Conservation (phyloP, 2,888 invertebrate species). For the Heterodera filipjevi region DNA sequence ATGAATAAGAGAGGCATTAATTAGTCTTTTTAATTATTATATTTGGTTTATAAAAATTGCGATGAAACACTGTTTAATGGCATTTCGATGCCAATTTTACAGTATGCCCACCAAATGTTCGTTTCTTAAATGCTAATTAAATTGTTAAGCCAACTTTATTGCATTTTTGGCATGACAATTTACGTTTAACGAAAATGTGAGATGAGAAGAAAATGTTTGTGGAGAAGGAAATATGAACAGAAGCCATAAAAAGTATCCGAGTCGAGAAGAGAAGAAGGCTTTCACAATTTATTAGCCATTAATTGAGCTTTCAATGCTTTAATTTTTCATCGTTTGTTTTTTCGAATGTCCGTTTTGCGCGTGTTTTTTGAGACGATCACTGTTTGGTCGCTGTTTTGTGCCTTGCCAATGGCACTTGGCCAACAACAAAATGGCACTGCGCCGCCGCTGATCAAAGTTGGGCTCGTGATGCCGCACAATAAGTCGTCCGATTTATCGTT, state of each 20-base stretch:
- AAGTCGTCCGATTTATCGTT: slow-evolving; percentile 1
- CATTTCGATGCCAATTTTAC: no score
- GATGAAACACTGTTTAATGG: no score
- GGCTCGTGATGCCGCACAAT: slow-evolving; percentile 50
- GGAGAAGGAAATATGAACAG: no score
- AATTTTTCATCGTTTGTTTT: not conserved
- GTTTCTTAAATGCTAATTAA: no score
- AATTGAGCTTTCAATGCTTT: not conserved
- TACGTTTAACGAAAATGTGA: not conserved
- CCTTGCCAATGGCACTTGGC: not conserved
- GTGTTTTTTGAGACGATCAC: not conserved
- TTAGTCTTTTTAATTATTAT: no score
- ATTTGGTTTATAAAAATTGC: no score
- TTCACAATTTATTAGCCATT: not conserved
- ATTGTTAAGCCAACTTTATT: no score
- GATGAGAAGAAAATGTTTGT: not conserved
- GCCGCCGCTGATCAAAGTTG: slow-evolving; percentile 72
- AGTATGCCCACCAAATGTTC: no score
- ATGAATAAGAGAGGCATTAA: no score
- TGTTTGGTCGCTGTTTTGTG: not conserved
- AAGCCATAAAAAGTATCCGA: not conserved
- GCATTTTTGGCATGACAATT: no score
- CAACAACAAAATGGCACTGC: not conserved
- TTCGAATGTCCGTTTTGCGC: not conserved
- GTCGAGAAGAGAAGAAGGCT: not conserved